Base-by-base conservation (phyloP, 2,888 invertebrate genomes). In the Drosophila gaucha region DNA sequence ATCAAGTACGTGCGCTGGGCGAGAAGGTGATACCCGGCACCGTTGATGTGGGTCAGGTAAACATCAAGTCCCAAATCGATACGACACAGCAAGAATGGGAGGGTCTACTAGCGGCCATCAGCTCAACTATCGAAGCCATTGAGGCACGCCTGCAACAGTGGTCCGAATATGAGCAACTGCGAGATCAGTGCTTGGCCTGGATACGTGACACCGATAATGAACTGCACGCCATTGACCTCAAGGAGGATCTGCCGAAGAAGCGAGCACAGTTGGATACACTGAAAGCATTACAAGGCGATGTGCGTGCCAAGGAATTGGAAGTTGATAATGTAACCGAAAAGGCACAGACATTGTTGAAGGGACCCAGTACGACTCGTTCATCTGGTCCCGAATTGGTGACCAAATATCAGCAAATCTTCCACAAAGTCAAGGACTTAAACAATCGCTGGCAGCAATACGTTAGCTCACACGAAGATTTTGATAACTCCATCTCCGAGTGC, bases 361-460 rank as follows among this genome's bases (percentile, higher is more conserved):
- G 95, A 10, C 93, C 95, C 1, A 92, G 95, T 14, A 94, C 95
- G 54, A 94, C 95, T 3, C 94, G 97, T 44, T 94, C 94, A 38
- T 96, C 97, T 1, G 95, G 97, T 44, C 96, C 97, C 0, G 98
- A 98, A 91, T 91, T 98, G n/a, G 96, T 97, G 9, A 94, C 96
- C 2, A 97, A 97, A 92, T 98, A 98, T 89, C 97, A 98, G 90
- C 96, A 96, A 80, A 93, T 98, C 33, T 96, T 96, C 54, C 96
- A 96, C 80, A 97, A 97, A 91, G 96, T 98, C 0, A 98, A 98
- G 92, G 98, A 98, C 87, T 92, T 98, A 22, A 96, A 96, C 24
- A 94, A 94, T 51, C 96, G 97, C 79, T 98, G 98, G 98, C 97
- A 97, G 86, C 96, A 97, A 72, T 98, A 97, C 90, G 97, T 97